A percentile compares a stretch with the other conserved stretches of the same genome.
phyloP scores from a whole-genome alignment of 2,113 vertebrate species.

The Progne subis region DNA sequence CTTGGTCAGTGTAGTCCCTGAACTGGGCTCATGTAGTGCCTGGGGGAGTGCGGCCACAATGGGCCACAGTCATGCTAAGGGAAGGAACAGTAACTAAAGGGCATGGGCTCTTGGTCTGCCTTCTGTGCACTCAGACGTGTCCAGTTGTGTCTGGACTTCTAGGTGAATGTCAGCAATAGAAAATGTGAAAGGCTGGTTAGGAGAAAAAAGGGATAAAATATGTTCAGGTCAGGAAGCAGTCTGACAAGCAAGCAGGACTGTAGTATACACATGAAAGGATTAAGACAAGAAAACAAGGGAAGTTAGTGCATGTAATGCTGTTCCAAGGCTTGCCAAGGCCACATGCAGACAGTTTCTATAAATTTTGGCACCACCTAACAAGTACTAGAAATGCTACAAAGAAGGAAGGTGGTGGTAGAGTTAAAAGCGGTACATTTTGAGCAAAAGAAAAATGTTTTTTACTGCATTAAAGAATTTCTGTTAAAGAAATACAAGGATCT shows the following conservation, averaged over 20 bases:
- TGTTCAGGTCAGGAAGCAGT: neutral
- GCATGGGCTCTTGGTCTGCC: neutral
- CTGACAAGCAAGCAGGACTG: neutral
- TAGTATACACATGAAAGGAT: neutral
- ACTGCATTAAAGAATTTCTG: neutral
- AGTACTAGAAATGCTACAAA: neutral
- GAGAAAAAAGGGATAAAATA: neutral
- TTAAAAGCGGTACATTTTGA: neutral
- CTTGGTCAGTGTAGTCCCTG: neutral
- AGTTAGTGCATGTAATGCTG: neutral
- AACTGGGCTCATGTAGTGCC: neutral
- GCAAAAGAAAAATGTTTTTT: neutral
- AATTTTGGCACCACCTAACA: neutral
- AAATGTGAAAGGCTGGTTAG: neutral
- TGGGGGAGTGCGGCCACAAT: accelerated
- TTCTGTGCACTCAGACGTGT: neutral
- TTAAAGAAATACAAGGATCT: neutral
- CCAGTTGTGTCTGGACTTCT: neutral
- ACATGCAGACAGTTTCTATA: neutral
- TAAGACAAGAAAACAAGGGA: neutral
- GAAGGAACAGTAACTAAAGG: neutral
- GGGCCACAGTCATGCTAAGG: neutral
- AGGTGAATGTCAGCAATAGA: neutral
- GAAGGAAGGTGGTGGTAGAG: neutral
- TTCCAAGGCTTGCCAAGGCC: neutral